Evolutionary conservation across 2,888 invertebrate genomes (phyloP).

Genomic region (Lordiphosa fenestrarum): DNA sequence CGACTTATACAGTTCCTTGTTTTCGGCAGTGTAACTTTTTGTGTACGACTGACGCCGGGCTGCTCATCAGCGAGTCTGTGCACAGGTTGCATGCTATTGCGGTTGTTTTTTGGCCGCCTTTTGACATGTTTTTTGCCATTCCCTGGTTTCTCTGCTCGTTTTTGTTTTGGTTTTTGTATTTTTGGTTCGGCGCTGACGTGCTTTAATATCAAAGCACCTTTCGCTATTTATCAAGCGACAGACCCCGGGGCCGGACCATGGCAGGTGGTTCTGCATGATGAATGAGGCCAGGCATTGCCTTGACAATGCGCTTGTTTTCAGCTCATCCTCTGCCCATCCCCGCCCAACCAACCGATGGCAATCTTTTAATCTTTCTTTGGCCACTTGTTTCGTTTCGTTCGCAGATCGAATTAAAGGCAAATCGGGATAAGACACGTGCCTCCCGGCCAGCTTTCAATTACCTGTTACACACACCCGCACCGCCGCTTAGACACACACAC

Average conservation of each 20-base stretch:
- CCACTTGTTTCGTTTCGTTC: constrained; percentile 41
- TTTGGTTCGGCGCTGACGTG: constrained; percentile 51
- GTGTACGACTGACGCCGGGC: too few species aligned
- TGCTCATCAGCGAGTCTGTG: too few species aligned
- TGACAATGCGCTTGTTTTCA: constrained; percentile 26
- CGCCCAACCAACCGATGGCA: constrained; percentile 6
- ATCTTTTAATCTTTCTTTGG: constrained; percentile 41
- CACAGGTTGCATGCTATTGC: neutral
- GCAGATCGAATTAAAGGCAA: constrained; percentile 49
- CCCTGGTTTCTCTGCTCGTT: neutral
- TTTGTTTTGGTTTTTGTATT: neutral
- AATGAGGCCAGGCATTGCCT: constrained; percentile 30
- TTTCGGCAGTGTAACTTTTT: too few species aligned
- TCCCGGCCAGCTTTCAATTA: constrained; percentile 1
- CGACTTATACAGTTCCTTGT: too few species aligned
- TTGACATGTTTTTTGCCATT: constrained; percentile 7
- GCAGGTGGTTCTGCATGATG: constrained; percentile 48
- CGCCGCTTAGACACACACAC: too few species aligned
- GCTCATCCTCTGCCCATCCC: neutral
- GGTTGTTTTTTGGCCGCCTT: constrained; percentile 9
- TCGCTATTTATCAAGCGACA: constrained; percentile 48
- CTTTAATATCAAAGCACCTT: constrained; percentile 71
- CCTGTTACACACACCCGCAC: too few species aligned
- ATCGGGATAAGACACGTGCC: constrained; percentile 64
- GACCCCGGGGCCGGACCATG: constrained; percentile 14